A percentile compares a stretch with the other conserved stretches of the same genome.
Conservation (phyloP, 2,888 invertebrate species). For the Aporophyla lueneburgensis region DNA sequence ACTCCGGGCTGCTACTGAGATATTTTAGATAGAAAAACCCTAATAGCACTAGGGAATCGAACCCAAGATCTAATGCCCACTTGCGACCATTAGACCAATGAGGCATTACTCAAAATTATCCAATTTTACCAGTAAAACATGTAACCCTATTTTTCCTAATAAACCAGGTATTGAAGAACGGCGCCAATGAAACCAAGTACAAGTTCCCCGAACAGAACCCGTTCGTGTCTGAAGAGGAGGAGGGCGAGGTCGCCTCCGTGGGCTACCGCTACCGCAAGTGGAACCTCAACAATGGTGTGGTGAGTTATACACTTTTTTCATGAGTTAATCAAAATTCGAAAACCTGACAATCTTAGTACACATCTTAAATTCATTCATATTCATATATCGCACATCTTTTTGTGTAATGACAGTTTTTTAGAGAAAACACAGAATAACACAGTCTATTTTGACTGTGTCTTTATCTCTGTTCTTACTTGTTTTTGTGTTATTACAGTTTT, state of each 20-base stretch:
- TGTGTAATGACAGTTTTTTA: no score
- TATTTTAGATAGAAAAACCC: no score
- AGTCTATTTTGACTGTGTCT: no score
- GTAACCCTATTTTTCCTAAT: conserved; percentile 25
- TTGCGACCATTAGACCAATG: no score
- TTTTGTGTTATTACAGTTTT: no score
- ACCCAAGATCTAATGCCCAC: no score
- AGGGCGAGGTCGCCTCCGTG: conserved; percentile 98
- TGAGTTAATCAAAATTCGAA: background rate
- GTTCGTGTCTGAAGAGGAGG: conserved; percentile 97
- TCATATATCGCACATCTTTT: no score
- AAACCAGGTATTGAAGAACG: conserved; percentile 91
- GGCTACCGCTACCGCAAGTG: conserved; percentile 99
- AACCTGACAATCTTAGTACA: background rate
- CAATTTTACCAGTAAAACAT: background rate
- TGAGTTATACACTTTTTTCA: conserved; percentile 81
- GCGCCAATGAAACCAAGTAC: conserved; percentile 94
- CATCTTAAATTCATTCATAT: background rate
- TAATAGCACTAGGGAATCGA: no score
- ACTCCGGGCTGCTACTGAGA: no score
- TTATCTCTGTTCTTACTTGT: no score
- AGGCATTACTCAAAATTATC: no score
- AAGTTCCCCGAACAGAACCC: conserved; percentile 98
- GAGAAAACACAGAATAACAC: no score
- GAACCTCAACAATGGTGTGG: conserved; percentile 98